These are phyloP conservation scores for Tanytarsus gracilentus DNA, from an alignment of 2,888 invertebrate species.

Conservation along the genomic window DNA sequence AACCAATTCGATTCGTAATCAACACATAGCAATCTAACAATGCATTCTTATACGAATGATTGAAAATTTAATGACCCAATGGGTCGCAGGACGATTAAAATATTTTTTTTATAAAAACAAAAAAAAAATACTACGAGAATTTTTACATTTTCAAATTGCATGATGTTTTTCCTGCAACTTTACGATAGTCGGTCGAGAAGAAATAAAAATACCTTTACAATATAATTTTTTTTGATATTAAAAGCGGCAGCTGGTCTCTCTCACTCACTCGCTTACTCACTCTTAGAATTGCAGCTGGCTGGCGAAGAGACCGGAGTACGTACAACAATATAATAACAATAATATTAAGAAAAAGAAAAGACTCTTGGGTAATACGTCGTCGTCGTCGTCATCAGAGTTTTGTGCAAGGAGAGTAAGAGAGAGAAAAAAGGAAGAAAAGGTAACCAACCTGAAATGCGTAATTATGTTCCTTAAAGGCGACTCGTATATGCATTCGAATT, in stretches of 20 bases:
- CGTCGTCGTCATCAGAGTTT: conserved; percentile 1
- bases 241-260: conserved; percentile 29
- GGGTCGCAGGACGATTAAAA: neutral
- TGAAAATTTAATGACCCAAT: conserved; percentile 21
- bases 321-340: conserved; percentile 26
- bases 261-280: neutral
- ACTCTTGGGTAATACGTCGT: too few relatives aligned
- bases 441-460: conserved; percentile 7
- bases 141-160: conserved; percentile 7
- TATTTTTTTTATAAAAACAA: too few relatives aligned
- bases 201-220: conserved; percentile 22
- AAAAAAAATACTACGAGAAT: conserved; percentile 14
- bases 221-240: conserved; percentile 28
- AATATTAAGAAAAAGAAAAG: conserved; percentile 10
- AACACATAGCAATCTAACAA: conserved; percentile 22
- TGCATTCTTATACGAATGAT: neutral
- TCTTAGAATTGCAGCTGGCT: conserved; percentile 29
- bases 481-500: conserved; percentile 23
- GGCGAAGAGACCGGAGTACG: conserved; percentile 25
- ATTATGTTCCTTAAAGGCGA: conserved; percentile 20
- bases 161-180: conserved; percentile 4
- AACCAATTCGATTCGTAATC: conserved; percentile 17
- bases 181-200: conserved; percentile 3
- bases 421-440: conserved; percentile 1
- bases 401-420: neutral